Base-by-base conservation (phyloP, 2,797 vertebrate genomes). In the Erethizon dorsatum region DNA sequence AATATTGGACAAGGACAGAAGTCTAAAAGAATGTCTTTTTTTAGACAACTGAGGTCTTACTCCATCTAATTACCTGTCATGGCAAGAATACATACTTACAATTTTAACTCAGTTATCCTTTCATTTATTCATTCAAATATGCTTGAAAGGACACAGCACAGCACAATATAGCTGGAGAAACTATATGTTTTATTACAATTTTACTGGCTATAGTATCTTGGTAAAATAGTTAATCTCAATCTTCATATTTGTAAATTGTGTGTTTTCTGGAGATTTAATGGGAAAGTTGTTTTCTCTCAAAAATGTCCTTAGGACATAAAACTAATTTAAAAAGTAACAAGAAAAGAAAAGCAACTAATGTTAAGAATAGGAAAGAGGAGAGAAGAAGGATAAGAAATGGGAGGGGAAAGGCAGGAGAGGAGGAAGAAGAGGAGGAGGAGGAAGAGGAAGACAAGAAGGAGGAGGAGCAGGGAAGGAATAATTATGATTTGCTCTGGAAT, bases 351-450 rank as follows among this genome's bases (percentile, higher is more conserved):
- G 7, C 31, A 63, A 54, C 15, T 67, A 28, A 56, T 79, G 63
- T 24, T 14, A 41, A 45, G 1, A 50, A 33, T 26, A 75, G 3
- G 28, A 56, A 37, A 45, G 10, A 31, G 15, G 12, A 3, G 17
- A 31, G 0, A 6, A 12, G 3, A 8, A 52, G 6, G 45, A n/a
- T 2, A 3, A 28, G 0, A 14, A 8, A 22, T 4, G 4, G 20
- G 17, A 37, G 20, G 9, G 1, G 9, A 8, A 3, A 71, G 17
- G 7, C 7, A 47, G 52, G 26, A 18, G 7, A 18, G 0, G 22
- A 31, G 0, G 9, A 8, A 0, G 11, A 15, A 8, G 13, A 22
- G 24, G 26, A 13, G 12, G 26, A 13, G 12, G 9, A 8, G 1
- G 11, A 15, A 8, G 13, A 22, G 24, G 26, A 13, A 15, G 14